Evolutionary conservation across 2,113 vertebrate genomes (phyloP).

Genomic region (Syngnathoides biaculeatus): DNA sequence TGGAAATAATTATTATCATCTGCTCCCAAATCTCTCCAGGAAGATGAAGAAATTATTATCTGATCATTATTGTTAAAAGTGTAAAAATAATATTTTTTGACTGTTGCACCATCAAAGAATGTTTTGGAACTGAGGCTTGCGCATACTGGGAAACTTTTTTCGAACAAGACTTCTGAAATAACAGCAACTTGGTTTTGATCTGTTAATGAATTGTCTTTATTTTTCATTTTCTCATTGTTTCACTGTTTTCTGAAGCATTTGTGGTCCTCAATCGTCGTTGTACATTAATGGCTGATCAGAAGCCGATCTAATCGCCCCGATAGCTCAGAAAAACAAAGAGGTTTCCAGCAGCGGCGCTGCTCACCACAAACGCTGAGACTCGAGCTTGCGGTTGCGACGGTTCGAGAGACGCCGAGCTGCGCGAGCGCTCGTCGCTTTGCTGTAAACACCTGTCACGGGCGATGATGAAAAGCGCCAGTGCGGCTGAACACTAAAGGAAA

Average conservation of each 20-base stretch:
- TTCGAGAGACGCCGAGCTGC: background rate
- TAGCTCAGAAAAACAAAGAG: background rate
- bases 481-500: conserved; percentile 54
- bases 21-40: background rate
- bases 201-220: background rate
- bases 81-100: conserved; percentile 12
- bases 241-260: background rate
- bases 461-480: conserved; percentile 45
- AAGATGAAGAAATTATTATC: background rate
- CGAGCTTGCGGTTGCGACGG: background rate
- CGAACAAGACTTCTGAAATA: background rate
- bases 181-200: conserved; percentile 10
- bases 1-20: conserved; percentile 8
- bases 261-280: background rate
- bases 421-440: conserved; percentile 27
- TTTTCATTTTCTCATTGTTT: background rate
- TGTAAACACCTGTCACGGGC: conserved; percentile 50
- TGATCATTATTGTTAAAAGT: conserved; percentile 2
- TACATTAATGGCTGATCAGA: background rate
- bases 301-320: background rate
- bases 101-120: conserved; percentile 37
- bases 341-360: background rate
- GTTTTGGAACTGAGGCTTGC: conserved; percentile 25
- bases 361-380: background rate
- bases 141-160: background rate